Conservation (phyloP, 2,797 vertebrate genomes). For the Alfaro cultratus region DNA sequence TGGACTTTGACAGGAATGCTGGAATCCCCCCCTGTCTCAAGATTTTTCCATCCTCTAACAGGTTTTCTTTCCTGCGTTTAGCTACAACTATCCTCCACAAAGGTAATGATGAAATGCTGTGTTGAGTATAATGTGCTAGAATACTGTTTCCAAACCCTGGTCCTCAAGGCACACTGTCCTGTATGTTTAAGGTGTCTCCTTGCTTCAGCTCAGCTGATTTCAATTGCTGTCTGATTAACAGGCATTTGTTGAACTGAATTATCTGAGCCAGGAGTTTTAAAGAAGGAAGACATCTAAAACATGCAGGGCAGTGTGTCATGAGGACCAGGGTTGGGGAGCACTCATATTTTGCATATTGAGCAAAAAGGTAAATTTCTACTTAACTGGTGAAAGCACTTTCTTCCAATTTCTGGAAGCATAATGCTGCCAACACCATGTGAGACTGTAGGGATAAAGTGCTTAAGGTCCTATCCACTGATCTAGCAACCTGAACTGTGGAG, state of each 20-base stretch:
- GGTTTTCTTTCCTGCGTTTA: not conserved
- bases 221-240: too few species aligned
- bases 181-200: too few species aligned
- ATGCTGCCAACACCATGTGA: not conserved
- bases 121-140: not conserved
- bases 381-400: not conserved
- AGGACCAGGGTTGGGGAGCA: too few species aligned
- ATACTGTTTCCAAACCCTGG: not conserved
- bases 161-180: too few species aligned
- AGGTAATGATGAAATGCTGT: not conserved
- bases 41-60: not conserved
- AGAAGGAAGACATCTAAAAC: too few species aligned
- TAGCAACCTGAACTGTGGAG: not conserved
- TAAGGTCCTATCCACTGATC: not conserved
- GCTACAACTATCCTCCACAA: not conserved
- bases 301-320: too few species aligned
- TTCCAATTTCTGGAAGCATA: not conserved
- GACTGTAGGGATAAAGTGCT: not conserved
- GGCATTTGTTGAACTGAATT: too few species aligned
- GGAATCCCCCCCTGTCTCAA: not conserved
- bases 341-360: too few species aligned
- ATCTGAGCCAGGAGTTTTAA: too few species aligned
- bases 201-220: too few species aligned
- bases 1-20: not conserved
- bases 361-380: too few species aligned